Base-by-base conservation (phyloP, 2,797 vertebrate species). In the Myripristis murdjan region DNA sequence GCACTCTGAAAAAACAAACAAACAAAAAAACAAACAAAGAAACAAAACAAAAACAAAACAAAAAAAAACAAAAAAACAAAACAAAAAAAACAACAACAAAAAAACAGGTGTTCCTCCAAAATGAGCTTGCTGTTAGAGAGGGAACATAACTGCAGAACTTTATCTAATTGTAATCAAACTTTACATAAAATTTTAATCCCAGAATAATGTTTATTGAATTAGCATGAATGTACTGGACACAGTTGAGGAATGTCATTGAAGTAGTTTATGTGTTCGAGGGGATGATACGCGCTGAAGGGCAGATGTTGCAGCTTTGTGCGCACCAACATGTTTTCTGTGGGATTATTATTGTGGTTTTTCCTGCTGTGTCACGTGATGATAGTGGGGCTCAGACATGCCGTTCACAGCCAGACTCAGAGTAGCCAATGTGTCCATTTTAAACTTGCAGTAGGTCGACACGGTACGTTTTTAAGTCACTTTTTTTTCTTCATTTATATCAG, bases 201-300 rank as follows among this genome's bases (percentile, higher is more conserved):
- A 55, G 65, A 84, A 59, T 59, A 69, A 62, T 64, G 71, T 78
- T 64, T 66, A 73, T 49, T 60, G 66, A 68, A 75, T 57, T 57
- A 74, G 71, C 81, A 81, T 84, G 86, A 89, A 75, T 88, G 86
- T 53, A 68, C 51, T 9, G 33, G 67, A 75, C 9, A 15, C 56
- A 60, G 54, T 49, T 75, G 69, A 53, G 79, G 80, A 83, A 80
- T 77, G 77, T 70, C 55, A 66, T 54, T 56, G 26, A 63, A 22
- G 59, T 79, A 43, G 65, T 70, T 70, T 69, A 41, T 48, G 60
- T 63, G 55, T 47, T 68, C 44, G 22, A 60, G 52, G 31, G 33
- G 39, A 64, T 11, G 20, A 69, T 52, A 47, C 66, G 71, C 66
- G 79, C 68, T 0, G 23, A 69, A 67, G 31, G 56, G 56, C 48